Base-by-base conservation (phyloP, 2,113 vertebrate genomes). In the Ceyx margarethae region DNA sequence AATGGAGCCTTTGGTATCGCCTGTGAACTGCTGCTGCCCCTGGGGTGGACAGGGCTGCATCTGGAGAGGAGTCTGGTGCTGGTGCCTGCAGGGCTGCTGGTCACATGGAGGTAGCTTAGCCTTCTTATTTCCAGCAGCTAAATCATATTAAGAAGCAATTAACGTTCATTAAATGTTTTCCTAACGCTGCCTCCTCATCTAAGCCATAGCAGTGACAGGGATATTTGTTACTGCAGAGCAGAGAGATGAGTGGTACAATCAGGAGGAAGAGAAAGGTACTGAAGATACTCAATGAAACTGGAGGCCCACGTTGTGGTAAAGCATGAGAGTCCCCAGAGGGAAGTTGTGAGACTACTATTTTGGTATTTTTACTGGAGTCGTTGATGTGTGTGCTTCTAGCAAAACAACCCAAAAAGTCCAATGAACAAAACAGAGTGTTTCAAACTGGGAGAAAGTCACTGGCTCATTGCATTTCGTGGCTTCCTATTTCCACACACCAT, bases 81-180 rank as follows among this genome's bases (percentile, higher is more conserved):
- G 25, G 43, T 93, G 87, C 72, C 91, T 60, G n/a, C 46, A 64
- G 75, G 56, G 84, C 79, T 91, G 68, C 71, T 71, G 56, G 64
- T 94, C 91, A 77, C 72, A n/a, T 71, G 75, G 23, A 83, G n/a
- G 56, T 86, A 54, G 60, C 42, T 94, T 71, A 94, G 81, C 51
- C 1, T 4, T 13, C 75, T 93, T 78, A 82, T 81, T 91, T 91
- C 89, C 89, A 93, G 89, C 81, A 92, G 85, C 92, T 93, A 95
- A 96, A 94, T 94, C 87, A 83, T 89, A 89, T 93, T 96, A 95
- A 94, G 75, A 82, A 92, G 81, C 76, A 93, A 94, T 96, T 96
- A 95, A 94, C 81, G 91, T 87, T 94, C 85, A 91, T 93, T 92
- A 95, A 92, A 85, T 89, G 69, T 65, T 87, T 89, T 91, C 81